These are phyloP conservation scores for Anabacerthia variegaticeps DNA, from an alignment of 2,797 vertebrate genomes.

Conservation along the genomic window DNA sequence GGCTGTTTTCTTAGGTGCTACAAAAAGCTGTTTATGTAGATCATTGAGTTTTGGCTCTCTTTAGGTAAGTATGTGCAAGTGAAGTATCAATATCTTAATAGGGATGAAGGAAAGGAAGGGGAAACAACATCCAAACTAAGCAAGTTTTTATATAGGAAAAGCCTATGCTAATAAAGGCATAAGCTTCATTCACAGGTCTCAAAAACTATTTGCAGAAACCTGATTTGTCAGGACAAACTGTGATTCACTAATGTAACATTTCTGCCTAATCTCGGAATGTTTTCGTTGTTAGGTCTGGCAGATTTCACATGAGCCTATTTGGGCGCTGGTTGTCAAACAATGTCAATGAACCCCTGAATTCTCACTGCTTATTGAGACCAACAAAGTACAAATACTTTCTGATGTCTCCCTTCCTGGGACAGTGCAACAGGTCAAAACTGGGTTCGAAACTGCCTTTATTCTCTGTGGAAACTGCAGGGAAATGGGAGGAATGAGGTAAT, in stretches of 20 bases:
- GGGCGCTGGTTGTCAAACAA: not conserved
- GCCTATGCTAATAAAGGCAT: not conserved
- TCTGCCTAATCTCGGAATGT: not conserved
- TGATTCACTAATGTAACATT: not conserved
- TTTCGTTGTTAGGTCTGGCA: not conserved
- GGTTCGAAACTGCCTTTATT: not conserved
- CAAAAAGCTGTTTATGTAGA: not conserved
- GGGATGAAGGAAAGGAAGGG: not conserved
- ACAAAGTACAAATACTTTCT: not conserved
- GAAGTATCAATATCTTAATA: not conserved
- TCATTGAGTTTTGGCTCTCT: not conserved
- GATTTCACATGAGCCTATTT: not conserved
- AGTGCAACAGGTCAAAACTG: not conserved
- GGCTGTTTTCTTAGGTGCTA: not conserved
- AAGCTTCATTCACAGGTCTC: not conserved
- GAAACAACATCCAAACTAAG: not conserved
- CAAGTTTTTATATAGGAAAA: not conserved
- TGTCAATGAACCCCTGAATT: not conserved
- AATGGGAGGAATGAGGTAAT: not conserved
- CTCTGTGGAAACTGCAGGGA: not conserved
- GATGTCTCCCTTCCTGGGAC: not conserved
- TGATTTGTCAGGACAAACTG: not conserved
- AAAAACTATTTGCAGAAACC: not conserved
- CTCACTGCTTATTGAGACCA: not conserved
- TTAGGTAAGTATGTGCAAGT: not conserved